These are phyloP conservation scores for Anabas testudineus DNA, from an alignment of 2,797 vertebrate species.

Conservation along the genomic window DNA sequence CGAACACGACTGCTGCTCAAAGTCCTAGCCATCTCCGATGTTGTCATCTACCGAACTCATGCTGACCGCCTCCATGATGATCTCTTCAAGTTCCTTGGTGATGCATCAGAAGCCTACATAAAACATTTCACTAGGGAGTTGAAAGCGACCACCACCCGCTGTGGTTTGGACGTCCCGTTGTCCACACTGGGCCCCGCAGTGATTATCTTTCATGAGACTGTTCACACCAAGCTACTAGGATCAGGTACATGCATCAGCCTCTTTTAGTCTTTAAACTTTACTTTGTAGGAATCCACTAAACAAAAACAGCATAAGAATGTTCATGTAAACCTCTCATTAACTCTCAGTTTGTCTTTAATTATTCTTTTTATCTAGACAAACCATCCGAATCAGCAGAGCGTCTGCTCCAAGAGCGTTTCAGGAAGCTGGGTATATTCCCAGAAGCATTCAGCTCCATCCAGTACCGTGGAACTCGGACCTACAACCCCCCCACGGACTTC, in stretches of 20 bases:
- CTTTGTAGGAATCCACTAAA: background rate
- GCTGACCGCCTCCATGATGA: slow-evolving; percentile 98
- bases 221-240: slow-evolving; percentile 96
- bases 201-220: slow-evolving; percentile 98
- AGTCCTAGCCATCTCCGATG: slow-evolving; percentile 96
- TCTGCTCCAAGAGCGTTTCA: slow-evolving; percentile 97
- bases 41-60: slow-evolving; percentile 97
- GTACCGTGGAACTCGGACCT: slow-evolving; percentile 97
- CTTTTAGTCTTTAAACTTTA: background rate
- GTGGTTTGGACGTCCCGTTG: slow-evolving; percentile 96
- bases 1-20: slow-evolving; percentile 96
- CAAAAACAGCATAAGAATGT: background rate
- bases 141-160: slow-evolving; percentile 96
- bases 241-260: slow-evolving; percentile 84
- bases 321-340: background rate
- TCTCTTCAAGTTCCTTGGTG: slow-evolving; percentile 98
- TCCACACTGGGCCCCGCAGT: slow-evolving; percentile 97
- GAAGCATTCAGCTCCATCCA: slow-evolving; percentile 98
- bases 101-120: slow-evolving; percentile 98
- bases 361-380: slow-evolving; percentile 82
- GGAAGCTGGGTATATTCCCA: slow-evolving; percentile 93
- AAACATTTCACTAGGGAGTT: slow-evolving; percentile 98
- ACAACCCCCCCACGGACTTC: slow-evolving; percentile 98
- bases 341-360: background rate
- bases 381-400: slow-evolving; percentile 93